Percentiles rank a stretch among this genome's conserved stretches.
Evolutionary conservation across 2,113 vertebrate genomes (phyloP).

Genomic region (Tachysurus vachellii): DNA sequence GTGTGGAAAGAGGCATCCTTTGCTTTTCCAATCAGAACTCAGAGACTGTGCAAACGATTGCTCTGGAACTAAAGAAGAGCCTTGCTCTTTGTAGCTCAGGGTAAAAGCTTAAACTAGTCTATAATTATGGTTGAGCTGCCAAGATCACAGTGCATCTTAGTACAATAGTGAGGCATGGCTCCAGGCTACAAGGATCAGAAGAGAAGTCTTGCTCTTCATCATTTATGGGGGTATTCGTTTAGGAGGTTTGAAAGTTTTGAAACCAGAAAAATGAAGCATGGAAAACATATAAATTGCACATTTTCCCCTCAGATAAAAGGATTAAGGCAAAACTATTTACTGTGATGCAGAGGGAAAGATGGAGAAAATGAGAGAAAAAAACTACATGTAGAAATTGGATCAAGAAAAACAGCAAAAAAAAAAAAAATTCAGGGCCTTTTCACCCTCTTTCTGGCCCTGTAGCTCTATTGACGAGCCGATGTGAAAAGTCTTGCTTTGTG

Average conservation of each 20-base stretch:
- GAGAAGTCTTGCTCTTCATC: slow-evolving; percentile 42
- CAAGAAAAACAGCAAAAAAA: slow-evolving; percentile 27
- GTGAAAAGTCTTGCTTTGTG: slow-evolving; percentile 42
- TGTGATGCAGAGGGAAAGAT: not conserved
- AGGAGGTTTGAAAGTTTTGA: slow-evolving; percentile 41
- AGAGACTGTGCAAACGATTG: slow-evolving; percentile 52
- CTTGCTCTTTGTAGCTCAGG: slow-evolving; percentile 39
- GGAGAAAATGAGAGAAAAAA: slow-evolving; percentile 8
- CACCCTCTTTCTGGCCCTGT: not conserved
- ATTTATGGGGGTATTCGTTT: slow-evolving; percentile 50
- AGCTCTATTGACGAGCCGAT: slow-evolving; percentile 26
- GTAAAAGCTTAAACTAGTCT: slow-evolving; percentile 49
- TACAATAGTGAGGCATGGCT: slow-evolving; percentile 52
- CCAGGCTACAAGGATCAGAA: slow-evolving; percentile 44
- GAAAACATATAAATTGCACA: slow-evolving; percentile 52
- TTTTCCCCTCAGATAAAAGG: slow-evolving; percentile 38
- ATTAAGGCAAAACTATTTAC: slow-evolving; percentile 33
- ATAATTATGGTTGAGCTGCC: slow-evolving; percentile 50
- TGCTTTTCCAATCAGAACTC: slow-evolving; percentile 48
- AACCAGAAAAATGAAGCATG: slow-evolving; percentile 38
- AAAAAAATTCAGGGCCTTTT: slow-evolving; percentile 9
- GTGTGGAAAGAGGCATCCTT: slow-evolving; percentile 36
- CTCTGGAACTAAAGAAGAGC: slow-evolving; percentile 45
- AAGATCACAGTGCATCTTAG: slow-evolving; percentile 27
- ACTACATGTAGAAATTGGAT: slow-evolving; percentile 24